Evolutionary conservation across 2,113 vertebrate species (phyloP), one percentile per base, ranked within the genome.

Genomic region (Phyllopteryx taeniolatus): DNA sequence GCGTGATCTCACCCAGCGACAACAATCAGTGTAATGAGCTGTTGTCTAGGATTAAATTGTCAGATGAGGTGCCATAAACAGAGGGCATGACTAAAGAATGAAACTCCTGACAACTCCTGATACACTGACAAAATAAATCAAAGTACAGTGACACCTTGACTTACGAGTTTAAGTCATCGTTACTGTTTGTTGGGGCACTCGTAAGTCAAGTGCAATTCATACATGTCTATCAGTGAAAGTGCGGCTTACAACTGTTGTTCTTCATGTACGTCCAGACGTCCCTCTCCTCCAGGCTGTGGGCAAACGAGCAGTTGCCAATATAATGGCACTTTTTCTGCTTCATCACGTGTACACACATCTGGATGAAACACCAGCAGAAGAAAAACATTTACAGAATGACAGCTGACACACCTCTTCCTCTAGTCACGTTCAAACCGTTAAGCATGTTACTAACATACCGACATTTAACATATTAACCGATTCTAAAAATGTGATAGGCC

Each of bases 211-310:
- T 5, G 35, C 35, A 39, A 39, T 6, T 5, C 35, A 39, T 39
- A 3, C 35, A 39, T 39, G 35, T 39, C 35, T 2, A 39, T 39
- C 35, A 39, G 35, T 12, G 8, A 59, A 19, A 4, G 62, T 11
- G 47, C n/a, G 56, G 11, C 87, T 86, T 86, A 99, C 98, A 93
- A 93, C 95, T 98, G 86, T 98, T 99, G 88, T 99, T 98, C 85
- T 99, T 99, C 98, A 99, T 99, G 92, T 98, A 99, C 0, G 96
- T 99, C 98, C 98, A 99, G 80, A 98, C 95, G 79, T 99, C 96
- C 84, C 96, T 92, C 82, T 99, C 97, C 90, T 99, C 98, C 0
- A 95, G 92, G 87, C 95, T 99, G 92, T 99, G 98, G 4, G 98
- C 97, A 1, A 99, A 99, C 12, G 96, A 98, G 86, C 98, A 99